phyloP scores from a whole-genome alignment of 2,888 invertebrate genomes.

The Polyommatus iphigenia region DNA sequence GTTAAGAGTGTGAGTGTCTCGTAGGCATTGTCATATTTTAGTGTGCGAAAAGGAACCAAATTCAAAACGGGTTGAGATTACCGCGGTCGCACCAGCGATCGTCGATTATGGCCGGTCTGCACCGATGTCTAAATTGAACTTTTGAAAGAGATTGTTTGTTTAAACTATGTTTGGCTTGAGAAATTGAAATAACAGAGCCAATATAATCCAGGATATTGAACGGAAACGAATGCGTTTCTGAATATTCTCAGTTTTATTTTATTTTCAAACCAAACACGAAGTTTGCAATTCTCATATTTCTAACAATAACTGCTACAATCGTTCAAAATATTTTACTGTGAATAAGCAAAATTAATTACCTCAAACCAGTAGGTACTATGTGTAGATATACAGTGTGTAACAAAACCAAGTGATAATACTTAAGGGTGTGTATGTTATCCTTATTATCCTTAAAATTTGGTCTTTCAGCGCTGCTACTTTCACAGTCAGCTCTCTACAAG shows the following conservation, averaged over 20 bases:
- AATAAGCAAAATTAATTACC: too few species aligned
- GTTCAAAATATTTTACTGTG: not conserved
- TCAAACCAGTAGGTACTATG: too few species aligned
- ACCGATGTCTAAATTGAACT: not conserved
- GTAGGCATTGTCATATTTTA: too few species aligned
- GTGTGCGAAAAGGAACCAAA: too few species aligned
- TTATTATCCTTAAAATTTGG: too few species aligned
- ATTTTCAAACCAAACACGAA: not conserved
- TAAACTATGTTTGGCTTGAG: not conserved
- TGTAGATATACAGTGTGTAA: too few species aligned
- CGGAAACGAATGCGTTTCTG: not conserved
- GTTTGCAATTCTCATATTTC: not conserved
- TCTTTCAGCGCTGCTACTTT: too few species aligned
- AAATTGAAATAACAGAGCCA: constrained; percentile 4
- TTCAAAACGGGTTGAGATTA: too few species aligned
- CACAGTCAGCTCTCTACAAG: too few species aligned
- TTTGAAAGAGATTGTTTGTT: not conserved
- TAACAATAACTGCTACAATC: not conserved
- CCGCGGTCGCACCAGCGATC: not conserved
- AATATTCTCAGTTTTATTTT: not conserved
- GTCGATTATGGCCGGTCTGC: not conserved
- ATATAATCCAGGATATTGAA: constrained; percentile 6
- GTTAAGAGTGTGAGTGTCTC: too few species aligned
- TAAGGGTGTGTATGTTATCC: too few species aligned
- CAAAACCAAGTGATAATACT: too few species aligned